Evolutionary conservation across 2,797 vertebrate species (phyloP), one percentile per base, ranked within the genome.

Genomic region (Anguilla pacifica): DNA sequence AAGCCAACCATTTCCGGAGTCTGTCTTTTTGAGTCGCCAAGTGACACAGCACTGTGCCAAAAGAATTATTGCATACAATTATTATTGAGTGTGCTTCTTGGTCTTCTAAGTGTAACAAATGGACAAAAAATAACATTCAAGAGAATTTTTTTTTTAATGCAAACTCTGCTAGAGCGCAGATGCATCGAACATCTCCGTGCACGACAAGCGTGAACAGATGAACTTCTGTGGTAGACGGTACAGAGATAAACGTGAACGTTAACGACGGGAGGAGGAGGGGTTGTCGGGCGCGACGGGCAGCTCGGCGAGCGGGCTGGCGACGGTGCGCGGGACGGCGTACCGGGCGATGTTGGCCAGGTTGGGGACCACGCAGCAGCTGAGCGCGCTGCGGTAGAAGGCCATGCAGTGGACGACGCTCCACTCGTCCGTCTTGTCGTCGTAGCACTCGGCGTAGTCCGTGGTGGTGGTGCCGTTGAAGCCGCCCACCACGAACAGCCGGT

Each of bases 321-420:
- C 28, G 49, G 87, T 6, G 89, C 93, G 89, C 59, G 91, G 90
- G 39, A 92, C 93, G 0, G 92, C 90, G 0, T 96, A 96, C 1
- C 96, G 95, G 35, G 13, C 31, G 11, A 87, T 6, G 57, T 64
- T 87, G 57, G 57, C 5, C 28, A 83, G 55, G 53, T 93, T 95
- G 0, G 95, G 94, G 35, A 97, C 95, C 87, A 96, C 94, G 0
- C 96, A 97, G 93, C 96, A 97, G 94, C 96, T 96, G 90, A 97
- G 92, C 0, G 96, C 95, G 0, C 96, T 96, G 79, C 96, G 95
- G 91, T 93, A 91, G 5, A 96, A 90, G 17, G 91, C 89, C 96
- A 97, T 97, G 92, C 96, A 93, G 0, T 93, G 91, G 10, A 92
- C 91, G 0, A 95, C 93, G 0, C 94, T 94, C 96, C 96, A 96